Conservation (phyloP, 2,888 invertebrate species). For the Labia minor region DNA sequence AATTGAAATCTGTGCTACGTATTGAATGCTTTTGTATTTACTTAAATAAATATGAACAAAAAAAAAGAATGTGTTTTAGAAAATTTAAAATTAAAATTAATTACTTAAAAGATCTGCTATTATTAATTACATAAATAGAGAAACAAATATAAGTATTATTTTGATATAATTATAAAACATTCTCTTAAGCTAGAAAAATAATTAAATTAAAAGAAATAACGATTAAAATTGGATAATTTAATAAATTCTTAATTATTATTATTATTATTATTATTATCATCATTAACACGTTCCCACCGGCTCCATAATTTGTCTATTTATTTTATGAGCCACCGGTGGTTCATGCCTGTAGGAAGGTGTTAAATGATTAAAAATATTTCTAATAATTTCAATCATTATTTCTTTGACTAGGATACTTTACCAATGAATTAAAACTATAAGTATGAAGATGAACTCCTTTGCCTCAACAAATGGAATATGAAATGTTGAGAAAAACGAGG, state of each 20-base stretch:
- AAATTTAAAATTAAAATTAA: background rate
- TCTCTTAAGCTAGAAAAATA: too few relatives aligned
- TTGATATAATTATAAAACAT: too few relatives aligned
- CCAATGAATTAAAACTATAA: slow-evolving; percentile 8
- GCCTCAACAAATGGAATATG: background rate
- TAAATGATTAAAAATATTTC: background rate
- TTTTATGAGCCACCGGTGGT: too few relatives aligned
- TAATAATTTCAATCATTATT: background rate
- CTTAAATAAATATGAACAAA: background rate
- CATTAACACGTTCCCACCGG: too few relatives aligned
- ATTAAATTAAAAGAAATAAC: too few relatives aligned
- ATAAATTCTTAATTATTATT: too few relatives aligned
- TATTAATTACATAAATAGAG: too few relatives aligned
- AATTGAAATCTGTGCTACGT: slow-evolving; percentile 8
- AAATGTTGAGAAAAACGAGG: background rate
- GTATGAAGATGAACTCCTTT: background rate
- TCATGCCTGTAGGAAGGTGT: too few relatives aligned
- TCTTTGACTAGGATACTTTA: slow-evolving; percentile 14
- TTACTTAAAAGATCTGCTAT: background rate
- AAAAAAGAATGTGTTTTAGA: background rate
- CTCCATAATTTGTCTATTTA: too few relatives aligned
- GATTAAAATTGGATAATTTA: too few relatives aligned
- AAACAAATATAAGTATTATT: too few relatives aligned
- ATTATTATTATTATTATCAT: too few relatives aligned
- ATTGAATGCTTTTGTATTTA: slow-evolving; percentile 4